phyloP scores from a whole-genome alignment of 2,888 invertebrate species.

The Myopa tessellatipennis region DNA sequence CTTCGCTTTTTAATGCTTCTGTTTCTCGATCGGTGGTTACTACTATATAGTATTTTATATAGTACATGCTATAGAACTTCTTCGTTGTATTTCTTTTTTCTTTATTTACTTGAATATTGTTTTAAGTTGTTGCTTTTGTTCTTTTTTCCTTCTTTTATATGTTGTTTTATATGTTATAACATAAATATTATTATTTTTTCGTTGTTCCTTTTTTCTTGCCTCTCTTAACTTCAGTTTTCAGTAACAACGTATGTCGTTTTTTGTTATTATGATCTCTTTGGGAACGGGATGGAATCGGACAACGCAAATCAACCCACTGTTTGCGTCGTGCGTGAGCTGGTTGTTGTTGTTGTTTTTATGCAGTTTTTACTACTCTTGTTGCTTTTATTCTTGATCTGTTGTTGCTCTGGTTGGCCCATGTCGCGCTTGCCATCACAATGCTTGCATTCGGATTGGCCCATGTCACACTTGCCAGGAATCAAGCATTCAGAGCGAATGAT shows the following conservation, averaged over 20 bases:
- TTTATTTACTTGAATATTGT: not conserved
- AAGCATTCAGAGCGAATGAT: too few relatives aligned
- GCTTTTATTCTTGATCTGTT: not conserved
- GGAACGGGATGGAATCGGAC: too few relatives aligned
- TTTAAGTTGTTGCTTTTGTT: too few relatives aligned
- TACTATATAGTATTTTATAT: too few relatives aligned
- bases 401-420: not conserved
- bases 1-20: not conserved
- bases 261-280: not conserved
- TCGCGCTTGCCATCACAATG: too few relatives aligned
- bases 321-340: not conserved
- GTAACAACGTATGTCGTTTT: not conserved
- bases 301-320: not conserved
- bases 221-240: not conserved
- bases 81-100: not conserved
- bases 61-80: too few relatives aligned
- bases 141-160: not conserved
- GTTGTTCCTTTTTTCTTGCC: not conserved
- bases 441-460: too few relatives aligned
- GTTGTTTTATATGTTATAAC: not conserved
- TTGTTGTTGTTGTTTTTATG: not conserved
- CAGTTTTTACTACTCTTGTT: not conserved
- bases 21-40: not conserved
- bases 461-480: too few relatives aligned
- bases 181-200: not conserved